Conservation (phyloP, 2,113 vertebrate species). For the Lathamus discolor region DNA sequence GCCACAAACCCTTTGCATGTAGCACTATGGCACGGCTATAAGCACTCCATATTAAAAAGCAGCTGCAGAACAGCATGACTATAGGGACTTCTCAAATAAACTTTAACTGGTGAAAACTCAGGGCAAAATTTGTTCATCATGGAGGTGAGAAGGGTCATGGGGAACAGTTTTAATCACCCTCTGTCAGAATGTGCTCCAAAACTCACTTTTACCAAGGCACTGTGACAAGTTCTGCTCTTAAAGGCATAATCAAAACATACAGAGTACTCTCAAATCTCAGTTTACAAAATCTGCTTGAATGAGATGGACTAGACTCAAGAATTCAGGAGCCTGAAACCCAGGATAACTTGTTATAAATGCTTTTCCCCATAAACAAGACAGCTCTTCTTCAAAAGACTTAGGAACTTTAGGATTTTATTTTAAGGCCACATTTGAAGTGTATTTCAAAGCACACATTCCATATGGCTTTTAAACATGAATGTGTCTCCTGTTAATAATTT, state of each 20-base stretch:
- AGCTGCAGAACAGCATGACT: not conserved
- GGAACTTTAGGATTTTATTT: conserved; percentile 9
- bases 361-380: conserved; percentile 6
- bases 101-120: not conserved
- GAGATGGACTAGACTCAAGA: not conserved
- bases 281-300: not conserved
- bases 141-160: not conserved
- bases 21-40: not conserved
- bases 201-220: not conserved
- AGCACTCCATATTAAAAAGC: not conserved
- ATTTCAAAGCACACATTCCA: conserved; percentile 50
- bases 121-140: not conserved
- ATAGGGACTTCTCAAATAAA: not conserved
- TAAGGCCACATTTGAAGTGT: conserved; percentile 28
- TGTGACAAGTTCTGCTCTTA: not conserved
- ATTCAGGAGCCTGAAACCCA: not conserved
- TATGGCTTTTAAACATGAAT: not conserved
- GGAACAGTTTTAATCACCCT: not conserved
- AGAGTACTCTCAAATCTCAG: not conserved
- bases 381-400: conserved; percentile 20
- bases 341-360: not conserved
- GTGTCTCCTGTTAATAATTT: not conserved
- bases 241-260: not conserved
- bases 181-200: not conserved
- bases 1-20: not conserved